Conservation (phyloP, 2,113 vertebrate genomes). For the Syngnathus scovelli region DNA sequence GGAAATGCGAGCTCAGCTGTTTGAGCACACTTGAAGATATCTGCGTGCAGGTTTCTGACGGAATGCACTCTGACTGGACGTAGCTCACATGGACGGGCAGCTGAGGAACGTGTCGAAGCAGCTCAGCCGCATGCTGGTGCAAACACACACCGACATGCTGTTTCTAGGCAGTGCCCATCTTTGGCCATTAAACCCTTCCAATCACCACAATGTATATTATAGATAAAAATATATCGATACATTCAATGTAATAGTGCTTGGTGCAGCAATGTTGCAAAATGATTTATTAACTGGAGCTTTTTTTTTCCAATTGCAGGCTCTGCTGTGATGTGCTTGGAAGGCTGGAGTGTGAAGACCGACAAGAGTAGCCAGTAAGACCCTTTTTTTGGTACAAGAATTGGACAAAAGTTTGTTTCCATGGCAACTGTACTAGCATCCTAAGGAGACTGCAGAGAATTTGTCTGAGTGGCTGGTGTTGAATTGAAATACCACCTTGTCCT, state of each 20-base stretch:
- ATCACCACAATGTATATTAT: too few relatives aligned
- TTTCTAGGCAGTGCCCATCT: conserved; percentile 31
- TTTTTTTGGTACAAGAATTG: conserved; percentile 40
- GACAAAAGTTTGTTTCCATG: conserved; percentile 55
- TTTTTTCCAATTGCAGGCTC: background rate
- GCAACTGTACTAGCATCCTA: conserved; percentile 42
- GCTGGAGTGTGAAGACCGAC: conserved; percentile 27
- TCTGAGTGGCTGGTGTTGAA: conserved; percentile 8
- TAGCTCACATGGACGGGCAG: conserved; percentile 35
- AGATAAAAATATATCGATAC: too few relatives aligned
- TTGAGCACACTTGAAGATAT: too few relatives aligned
- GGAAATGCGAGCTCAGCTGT: conserved; percentile 33
- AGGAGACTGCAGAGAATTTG: conserved; percentile 9
- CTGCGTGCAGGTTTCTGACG: conserved; percentile 40
- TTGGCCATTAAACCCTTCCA: too few relatives aligned
- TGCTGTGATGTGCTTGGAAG: background rate
- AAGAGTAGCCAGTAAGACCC: conserved; percentile 24
- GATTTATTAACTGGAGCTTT: background rate
- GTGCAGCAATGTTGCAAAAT: conserved; percentile 2
- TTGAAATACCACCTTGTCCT: conserved; percentile 1
- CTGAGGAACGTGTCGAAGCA: conserved; percentile 39
- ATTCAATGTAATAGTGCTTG: background rate
- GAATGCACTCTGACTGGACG: conserved; percentile 43
- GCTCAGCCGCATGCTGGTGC: conserved; percentile 19
- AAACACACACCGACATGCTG: conserved; percentile 30